Evolutionary conservation across 2,113 vertebrate genomes (phyloP).

Genomic region (Zosterops borbonicus): DNA sequence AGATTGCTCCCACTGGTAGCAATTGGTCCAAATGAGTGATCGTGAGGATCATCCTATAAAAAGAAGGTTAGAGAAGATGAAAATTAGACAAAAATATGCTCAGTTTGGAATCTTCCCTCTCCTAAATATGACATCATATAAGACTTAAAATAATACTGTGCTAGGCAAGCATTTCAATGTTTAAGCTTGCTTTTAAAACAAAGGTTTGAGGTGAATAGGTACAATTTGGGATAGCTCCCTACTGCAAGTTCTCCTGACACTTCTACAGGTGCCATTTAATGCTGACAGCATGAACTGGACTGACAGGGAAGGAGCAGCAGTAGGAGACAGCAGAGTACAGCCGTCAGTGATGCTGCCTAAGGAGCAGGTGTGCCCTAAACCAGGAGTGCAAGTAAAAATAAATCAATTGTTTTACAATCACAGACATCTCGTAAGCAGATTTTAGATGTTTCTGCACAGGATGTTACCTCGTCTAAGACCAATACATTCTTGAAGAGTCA

Average conservation of each 20-base stretch:
- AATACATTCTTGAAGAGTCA: neutral
- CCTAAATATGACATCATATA: neutral
- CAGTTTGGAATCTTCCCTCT: neutral
- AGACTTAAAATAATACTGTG: neutral
- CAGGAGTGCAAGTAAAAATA: neutral
- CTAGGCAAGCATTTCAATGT: neutral
- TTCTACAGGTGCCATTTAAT: neutral
- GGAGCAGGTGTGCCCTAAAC: neutral
- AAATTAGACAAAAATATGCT: neutral
- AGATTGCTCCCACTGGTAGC: constrained; percentile 85
- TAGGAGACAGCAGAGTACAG: neutral
- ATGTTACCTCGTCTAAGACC: neutral
- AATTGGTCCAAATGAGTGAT: constrained; percentile 82
- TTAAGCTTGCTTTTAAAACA: neutral
- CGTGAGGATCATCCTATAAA: constrained; percentile 86
- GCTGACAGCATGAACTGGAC: neutral
- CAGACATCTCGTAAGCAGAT: neutral
- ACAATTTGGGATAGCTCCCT: neutral
- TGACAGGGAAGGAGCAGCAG: neutral
- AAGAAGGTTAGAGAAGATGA: neutral
- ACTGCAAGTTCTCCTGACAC: neutral
- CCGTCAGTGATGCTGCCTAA: neutral
- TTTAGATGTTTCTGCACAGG: neutral
- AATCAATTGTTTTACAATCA: neutral
- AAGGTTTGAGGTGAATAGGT: neutral